A percentile compares a stretch with the other conserved stretches of the same genome.
Evolutionary conservation across 1,140 invertebrate species (phyloP).

Genomic region (Drosophila nigrodunni): DNA sequence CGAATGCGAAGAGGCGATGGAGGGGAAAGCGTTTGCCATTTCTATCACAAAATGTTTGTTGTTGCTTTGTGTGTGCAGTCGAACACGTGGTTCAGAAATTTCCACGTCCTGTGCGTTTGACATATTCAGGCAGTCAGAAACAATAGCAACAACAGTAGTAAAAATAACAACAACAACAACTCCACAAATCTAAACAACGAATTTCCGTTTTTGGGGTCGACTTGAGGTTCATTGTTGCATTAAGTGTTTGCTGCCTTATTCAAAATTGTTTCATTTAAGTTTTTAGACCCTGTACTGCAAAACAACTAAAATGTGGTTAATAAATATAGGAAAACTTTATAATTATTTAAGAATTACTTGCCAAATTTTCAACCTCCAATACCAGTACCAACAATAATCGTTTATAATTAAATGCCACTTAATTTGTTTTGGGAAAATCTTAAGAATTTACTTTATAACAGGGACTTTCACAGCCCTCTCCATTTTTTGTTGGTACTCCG

Average conservation of each 20-base stretch:
- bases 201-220: constrained; percentile 26
- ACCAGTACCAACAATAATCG: too few relatives aligned
- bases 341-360: too few relatives aligned
- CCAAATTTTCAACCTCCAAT: too few relatives aligned
- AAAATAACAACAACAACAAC: constrained; percentile 9
- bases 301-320: too few relatives aligned
- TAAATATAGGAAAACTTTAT: too few relatives aligned
- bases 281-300: neutral
- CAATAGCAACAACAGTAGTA: neutral
- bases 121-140: constrained; percentile 25
- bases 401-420: too few relatives aligned
- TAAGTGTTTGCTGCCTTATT: constrained; percentile 20
- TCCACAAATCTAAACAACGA: constrained; percentile 28
- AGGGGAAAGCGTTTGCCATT: too few relatives aligned
- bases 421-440: too few relatives aligned
- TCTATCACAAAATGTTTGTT: constrained; percentile 12
- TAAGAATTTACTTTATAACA: too few relatives aligned
- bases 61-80: constrained; percentile 24
- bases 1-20: neutral
- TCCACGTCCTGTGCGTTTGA: constrained; percentile 33
- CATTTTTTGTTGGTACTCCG: neutral
- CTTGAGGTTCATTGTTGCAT: constrained; percentile 19
- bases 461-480: too few relatives aligned
- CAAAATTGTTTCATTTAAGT: constrained; percentile 10
- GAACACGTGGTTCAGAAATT: constrained; percentile 34